Percentiles rank a stretch among this genome's conserved stretches.
Conservation (phyloP, 2,797 vertebrate species). For the Poecile montanus region DNA sequence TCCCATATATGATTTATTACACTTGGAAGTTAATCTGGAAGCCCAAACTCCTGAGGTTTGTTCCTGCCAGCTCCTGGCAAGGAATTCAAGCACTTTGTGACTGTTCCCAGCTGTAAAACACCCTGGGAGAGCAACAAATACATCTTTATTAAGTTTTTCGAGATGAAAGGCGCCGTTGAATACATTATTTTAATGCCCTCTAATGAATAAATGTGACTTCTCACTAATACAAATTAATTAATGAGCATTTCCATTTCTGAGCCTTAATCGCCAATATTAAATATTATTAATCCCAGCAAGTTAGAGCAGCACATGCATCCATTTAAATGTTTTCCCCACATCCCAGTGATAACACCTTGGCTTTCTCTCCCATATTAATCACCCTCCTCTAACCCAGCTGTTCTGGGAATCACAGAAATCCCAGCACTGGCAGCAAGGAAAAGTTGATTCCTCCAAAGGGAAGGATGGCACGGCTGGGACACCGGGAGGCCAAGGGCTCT, state of each 20-base stretch:
- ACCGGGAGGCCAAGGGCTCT: neutral
- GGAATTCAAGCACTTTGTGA: neutral
- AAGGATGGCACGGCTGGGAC: accelerated
- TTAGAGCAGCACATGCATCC: neutral
- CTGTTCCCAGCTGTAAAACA: neutral
- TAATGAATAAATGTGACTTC: slow-evolving; percentile 20
- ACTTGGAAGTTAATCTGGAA: neutral
- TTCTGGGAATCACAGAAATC: neutral
- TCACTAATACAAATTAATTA: slow-evolving; percentile 5
- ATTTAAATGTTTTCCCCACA: neutral
- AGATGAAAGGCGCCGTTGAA: neutral
- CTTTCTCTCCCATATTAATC: neutral
- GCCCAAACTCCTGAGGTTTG: neutral
- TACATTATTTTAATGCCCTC: slow-evolving; percentile 24
- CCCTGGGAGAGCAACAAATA: neutral
- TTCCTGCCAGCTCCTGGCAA: neutral
- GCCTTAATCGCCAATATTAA: neutral
- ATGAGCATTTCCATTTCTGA: slow-evolving; percentile 8
- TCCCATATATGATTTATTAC: neutral
- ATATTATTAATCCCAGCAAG: neutral
- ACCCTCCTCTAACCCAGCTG: neutral
- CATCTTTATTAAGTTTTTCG: neutral
- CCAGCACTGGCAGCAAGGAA: neutral
- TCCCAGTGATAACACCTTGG: neutral
- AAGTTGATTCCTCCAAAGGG: neutral